Conservation (phyloP, 2,797 vertebrate genomes). For the Liasis olivaceus region DNA sequence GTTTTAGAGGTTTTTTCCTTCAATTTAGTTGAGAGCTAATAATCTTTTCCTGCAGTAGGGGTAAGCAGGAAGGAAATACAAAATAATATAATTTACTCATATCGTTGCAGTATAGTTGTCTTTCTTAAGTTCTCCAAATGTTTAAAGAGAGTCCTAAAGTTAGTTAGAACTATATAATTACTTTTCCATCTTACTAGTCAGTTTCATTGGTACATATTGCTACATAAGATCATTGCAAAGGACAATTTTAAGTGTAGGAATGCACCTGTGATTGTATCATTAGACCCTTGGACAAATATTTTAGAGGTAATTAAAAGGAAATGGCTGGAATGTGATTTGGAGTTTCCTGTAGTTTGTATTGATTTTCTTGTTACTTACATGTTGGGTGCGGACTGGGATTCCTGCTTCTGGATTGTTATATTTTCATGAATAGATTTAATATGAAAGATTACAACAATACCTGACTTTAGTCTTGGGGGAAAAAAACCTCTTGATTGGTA, state of each 20-base stretch:
- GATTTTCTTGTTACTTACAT: background rate
- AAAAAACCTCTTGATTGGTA: background rate
- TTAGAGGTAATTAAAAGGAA: conserved; percentile 3
- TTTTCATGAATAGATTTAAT: background rate
- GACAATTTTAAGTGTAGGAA: background rate
- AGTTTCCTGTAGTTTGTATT: background rate
- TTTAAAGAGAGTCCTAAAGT: background rate
- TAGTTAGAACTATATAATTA: background rate
- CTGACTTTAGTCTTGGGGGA: background rate
- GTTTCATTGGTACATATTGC: background rate
- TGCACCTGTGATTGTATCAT: background rate
- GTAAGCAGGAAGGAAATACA: background rate
- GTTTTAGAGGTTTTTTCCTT: background rate
- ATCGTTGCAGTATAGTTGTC: background rate
- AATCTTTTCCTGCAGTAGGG: background rate
- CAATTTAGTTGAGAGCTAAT: background rate
- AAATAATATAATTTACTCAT: background rate
- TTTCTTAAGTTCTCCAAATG: background rate
- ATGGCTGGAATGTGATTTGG: background rate
- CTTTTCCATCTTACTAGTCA: background rate
- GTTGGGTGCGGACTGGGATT: background rate
- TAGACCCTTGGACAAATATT: background rate
- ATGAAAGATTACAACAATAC: background rate
- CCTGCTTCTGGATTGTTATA: background rate
- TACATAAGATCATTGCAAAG: background rate